A percentile compares a stretch with the other conserved stretches of the same genome.
Evolutionary conservation across 2,888 invertebrate species (phyloP).

Genomic region (Eristalinus aeneus): DNA sequence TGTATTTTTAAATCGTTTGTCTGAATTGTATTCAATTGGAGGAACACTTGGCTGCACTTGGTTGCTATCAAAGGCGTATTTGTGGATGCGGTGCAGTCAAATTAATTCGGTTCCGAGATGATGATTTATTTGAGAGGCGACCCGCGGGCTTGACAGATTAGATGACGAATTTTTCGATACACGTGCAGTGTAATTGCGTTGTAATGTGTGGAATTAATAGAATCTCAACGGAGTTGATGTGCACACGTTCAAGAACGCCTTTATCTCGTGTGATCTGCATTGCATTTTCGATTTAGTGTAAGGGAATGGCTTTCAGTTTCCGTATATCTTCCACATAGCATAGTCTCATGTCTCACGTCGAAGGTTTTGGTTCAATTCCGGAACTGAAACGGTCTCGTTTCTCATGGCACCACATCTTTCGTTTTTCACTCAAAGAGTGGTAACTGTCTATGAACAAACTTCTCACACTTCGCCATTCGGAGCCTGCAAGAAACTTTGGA

Average conservation of each 20-base stretch:
- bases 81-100: not conserved
- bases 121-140: constrained; percentile 44
- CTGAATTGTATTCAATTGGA: constrained; percentile 37
- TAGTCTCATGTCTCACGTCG: too few species aligned
- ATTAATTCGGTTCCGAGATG: constrained; percentile 32
- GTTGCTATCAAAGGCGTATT: constrained; percentile 27
- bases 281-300: too few species aligned
- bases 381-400: too few species aligned
- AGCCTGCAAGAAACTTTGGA: too few species aligned
- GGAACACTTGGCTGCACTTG: constrained; percentile 36
- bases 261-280: too few species aligned
- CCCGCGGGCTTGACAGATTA: not conserved
- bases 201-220: not conserved
- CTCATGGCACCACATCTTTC: too few species aligned
- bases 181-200: not conserved
- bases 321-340: too few species aligned
- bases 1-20: constrained; percentile 50
- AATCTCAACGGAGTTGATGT: not conserved
- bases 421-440: too few species aligned
- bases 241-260: not conserved
- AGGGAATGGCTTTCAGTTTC: too few species aligned
- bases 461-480: too few species aligned
- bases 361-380: too few species aligned
- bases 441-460: too few species aligned
- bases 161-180: not conserved